Evolutionary conservation across 2,888 invertebrate genomes (phyloP).

Genomic region (Melangyna quadrimaculata): DNA sequence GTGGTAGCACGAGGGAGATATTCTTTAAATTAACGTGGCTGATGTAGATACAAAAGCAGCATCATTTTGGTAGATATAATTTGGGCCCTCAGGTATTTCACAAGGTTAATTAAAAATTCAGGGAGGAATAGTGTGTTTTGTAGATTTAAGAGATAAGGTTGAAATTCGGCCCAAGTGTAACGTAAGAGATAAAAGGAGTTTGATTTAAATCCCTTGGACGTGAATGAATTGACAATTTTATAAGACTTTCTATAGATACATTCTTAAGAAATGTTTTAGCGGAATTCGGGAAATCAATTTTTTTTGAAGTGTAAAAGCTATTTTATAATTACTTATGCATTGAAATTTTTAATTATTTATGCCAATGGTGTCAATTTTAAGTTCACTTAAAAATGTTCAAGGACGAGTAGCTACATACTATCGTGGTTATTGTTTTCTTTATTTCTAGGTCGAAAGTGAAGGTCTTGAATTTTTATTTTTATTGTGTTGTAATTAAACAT

Average conservation of each 20-base stretch:
- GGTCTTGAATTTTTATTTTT: too few relatives aligned
- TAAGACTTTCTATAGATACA: too few relatives aligned
- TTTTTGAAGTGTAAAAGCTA: too few relatives aligned
- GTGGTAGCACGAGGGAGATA: neutral
- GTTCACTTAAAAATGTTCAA: too few relatives aligned
- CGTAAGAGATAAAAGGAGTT: neutral
- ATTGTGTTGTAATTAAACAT: too few relatives aligned
- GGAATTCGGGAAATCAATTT: slow-evolving; percentile 25
- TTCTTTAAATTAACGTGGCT: slow-evolving; percentile 4
- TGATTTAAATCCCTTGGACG: neutral
- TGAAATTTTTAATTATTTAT: too few relatives aligned
- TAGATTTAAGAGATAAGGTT: neutral
- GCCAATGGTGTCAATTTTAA: too few relatives aligned
- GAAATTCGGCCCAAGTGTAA: neutral
- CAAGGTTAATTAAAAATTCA: neutral
- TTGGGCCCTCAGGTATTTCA: neutral
- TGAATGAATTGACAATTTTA: neutral
- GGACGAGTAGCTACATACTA: too few relatives aligned
- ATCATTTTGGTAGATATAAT: neutral
- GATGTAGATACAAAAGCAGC: neutral
- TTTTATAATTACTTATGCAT: too few relatives aligned
- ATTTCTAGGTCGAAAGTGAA: too few relatives aligned
- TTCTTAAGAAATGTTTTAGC: neutral
- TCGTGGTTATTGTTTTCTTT: too few relatives aligned
- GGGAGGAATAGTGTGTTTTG: neutral